These are phyloP conservation scores for Galerucella pusilla DNA, from an alignment of 2,888 invertebrate genomes.

Conservation along the genomic window DNA sequence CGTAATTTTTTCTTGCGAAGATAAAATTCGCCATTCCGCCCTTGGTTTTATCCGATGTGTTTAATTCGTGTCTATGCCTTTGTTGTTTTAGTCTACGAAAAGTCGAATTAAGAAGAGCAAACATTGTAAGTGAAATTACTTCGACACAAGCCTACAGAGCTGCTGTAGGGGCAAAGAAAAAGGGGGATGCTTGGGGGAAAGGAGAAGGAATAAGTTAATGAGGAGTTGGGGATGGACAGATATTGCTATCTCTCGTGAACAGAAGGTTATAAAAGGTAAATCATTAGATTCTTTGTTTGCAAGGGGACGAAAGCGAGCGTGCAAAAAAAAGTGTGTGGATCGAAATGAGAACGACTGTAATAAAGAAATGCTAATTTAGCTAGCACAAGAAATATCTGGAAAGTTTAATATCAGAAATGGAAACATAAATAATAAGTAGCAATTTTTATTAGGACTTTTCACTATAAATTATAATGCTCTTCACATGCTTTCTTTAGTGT, in stretches of 20 bases:
- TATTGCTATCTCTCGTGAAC: constrained; percentile 33
- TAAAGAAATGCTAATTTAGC: neutral
- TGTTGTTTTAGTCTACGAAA: constrained; percentile 41
- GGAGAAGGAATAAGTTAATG: constrained; percentile 29
- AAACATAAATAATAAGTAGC: no score
- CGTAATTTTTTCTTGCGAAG: neutral
- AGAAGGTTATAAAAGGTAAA: constrained; percentile 34
- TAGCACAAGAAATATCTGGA: neutral
- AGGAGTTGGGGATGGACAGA: constrained; percentile 24
- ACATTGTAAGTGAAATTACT: constrained; percentile 42
- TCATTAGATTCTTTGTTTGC: constrained; percentile 27
- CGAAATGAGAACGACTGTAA: neutral
- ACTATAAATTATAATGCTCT: no score
- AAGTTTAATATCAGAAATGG: neutral
- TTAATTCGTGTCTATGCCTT: constrained; percentile 41
- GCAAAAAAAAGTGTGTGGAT: neutral
- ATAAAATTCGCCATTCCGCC: neutral
- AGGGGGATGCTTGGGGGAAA: constrained; percentile 11
- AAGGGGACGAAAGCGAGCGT: neutral
- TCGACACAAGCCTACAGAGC: constrained; percentile 14
- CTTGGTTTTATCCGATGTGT: constrained; percentile 11
- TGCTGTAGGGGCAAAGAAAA: constrained; percentile 11
- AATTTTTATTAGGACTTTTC: no score
- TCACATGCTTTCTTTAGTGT: no score
- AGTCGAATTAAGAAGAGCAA: constrained; percentile 42